Evolutionary conservation across 2,888 invertebrate species (phyloP).

Genomic region (Mayetiola destructor): DNA sequence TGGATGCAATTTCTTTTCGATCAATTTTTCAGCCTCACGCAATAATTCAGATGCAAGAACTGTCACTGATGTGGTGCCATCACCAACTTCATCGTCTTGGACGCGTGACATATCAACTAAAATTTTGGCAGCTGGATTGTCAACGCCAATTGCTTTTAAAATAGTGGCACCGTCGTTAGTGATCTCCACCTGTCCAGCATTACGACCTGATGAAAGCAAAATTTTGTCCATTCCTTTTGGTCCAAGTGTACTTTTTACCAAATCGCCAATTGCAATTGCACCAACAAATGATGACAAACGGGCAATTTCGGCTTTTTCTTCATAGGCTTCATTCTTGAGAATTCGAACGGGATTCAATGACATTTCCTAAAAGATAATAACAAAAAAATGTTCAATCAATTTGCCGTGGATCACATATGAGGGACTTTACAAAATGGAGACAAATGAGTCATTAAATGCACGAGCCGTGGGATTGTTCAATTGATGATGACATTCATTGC

Average conservation of each 20-base stretch:
- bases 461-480: background rate
- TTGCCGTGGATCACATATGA: no score
- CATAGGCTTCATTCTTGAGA: conserved; percentile 89
- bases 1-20: conserved; percentile 90
- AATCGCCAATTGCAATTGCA: conserved; percentile 95
- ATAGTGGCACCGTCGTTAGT: conserved; percentile 99
- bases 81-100: conserved; percentile 98
- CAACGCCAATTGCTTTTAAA: conserved; percentile 86
- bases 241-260: conserved; percentile 94
- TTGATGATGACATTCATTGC: no score
- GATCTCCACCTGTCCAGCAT: conserved; percentile 75
- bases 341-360: conserved; percentile 88
- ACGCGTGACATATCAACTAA: conserved; percentile 97
- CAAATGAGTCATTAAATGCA: conserved; percentile 2
- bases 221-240: conserved; percentile 99
- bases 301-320: conserved; percentile 95
- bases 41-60: conserved; percentile 82
- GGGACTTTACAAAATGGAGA: no score
- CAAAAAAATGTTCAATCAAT: background rate
- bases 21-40: conserved; percentile 85
- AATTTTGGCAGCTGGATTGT: conserved; percentile 98
- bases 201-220: conserved; percentile 63
- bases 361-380: conserved; percentile 40
- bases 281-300: conserved; percentile 96
- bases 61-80: conserved; percentile 99